Conservation (phyloP, 1,140 invertebrate genomes). For the Trichonephila clavipes region DNA sequence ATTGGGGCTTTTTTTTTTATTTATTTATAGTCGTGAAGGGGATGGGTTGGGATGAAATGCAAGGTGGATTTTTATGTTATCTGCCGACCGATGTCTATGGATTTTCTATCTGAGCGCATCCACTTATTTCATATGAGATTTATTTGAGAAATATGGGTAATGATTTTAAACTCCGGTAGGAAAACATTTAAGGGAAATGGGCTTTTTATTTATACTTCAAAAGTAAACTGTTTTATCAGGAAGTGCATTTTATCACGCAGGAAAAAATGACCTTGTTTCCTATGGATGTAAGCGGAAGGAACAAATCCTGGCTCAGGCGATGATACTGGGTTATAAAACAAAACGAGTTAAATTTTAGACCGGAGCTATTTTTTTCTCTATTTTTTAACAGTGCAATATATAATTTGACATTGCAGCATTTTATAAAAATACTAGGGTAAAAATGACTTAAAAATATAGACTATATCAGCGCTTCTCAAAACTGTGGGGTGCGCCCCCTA, state of each 20-base stretch:
- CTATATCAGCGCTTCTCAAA: too few relatives aligned
- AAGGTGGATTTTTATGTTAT: constrained; percentile 14
- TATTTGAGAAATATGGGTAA: neutral
- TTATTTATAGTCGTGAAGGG: neutral
- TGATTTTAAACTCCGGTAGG: neutral
- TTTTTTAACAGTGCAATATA: too few relatives aligned
- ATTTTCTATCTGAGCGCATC: neutral
- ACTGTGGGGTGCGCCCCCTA: too few relatives aligned
- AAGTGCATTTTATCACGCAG: neutral
- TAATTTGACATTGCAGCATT: too few relatives aligned
- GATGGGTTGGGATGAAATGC: neutral
- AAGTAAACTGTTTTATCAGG: neutral
- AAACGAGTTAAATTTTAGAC: too few relatives aligned
- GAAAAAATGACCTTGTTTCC: neutral
- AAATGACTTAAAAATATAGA: too few relatives aligned
- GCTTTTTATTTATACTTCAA: neutral
- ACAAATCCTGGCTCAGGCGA: too few relatives aligned
- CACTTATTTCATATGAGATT: neutral
- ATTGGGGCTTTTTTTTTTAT: neutral
- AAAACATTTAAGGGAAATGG: neutral
- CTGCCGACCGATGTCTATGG: neutral
- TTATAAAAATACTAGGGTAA: too few relatives aligned
- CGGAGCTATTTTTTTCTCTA: too few relatives aligned
- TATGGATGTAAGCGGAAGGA: neutral
- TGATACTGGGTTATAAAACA: too few relatives aligned